Base-by-base conservation (phyloP, 2,888 invertebrate genomes). In the Drosophila neutralis region DNA sequence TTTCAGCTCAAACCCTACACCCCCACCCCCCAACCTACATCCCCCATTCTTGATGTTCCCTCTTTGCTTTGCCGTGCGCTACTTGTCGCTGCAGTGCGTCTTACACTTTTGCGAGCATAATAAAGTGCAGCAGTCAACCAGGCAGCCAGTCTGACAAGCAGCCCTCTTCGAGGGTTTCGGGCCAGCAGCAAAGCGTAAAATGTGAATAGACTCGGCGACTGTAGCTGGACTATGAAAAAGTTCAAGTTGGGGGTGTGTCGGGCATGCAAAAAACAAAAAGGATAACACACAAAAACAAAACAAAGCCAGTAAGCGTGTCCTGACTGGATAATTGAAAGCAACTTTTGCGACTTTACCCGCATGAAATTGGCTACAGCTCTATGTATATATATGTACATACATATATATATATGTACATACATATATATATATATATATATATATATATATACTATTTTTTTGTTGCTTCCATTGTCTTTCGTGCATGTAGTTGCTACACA, bases 271-370 rank as follows among this genome's bases (percentile, higher is more conserved):
- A 82, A 82, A 81, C 73, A 82, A 52, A 66, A 62, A 52, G 27
- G 21, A 35, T 24, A 24, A 45, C 21, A 45, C 27, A 45, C 45
- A 69, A 76, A 74, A 76, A 68, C 78, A 73, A 74, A 57, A 69
- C 69, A 70, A 75, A 83, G 62, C 80, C 82, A 83, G 62, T 69
- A 64, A 83, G 81, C 81, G 87, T 83, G 87, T 86, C 84, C 83
- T 86, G 83, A 77, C 83, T 83, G 76, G 82, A 82, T 90, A 90
- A 89, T 91, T 90, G 89, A 91, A 91, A 90, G 89, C 87, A 83
- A 89, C 89, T 89, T 82, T 56, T 76, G 82, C 76, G 74, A 79
- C 82, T 73, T 72, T 68, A 67, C 85, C 85, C 80, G 80, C 79
- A 85, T 82, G 82, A 85, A 82, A 82, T 82, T 82, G 82, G 85